Base-by-base conservation (phyloP, 2,888 invertebrate species). In the Drosophila falleni region DNA sequence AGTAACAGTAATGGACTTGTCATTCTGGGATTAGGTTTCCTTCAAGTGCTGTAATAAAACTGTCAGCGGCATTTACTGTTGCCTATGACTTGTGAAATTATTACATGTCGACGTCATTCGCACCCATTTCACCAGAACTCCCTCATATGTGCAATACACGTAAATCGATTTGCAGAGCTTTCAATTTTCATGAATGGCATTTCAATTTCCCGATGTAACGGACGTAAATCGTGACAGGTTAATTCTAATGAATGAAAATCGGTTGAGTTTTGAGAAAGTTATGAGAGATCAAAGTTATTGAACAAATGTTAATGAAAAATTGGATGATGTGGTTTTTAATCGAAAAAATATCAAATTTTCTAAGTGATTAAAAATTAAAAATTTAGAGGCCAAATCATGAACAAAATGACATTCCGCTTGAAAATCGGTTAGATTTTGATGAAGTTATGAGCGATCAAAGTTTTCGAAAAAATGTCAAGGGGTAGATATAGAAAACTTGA, bases 101-200 rank as follows among this genome's bases (percentile, higher is more conserved):
- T 42, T 67, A 46, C 62, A 39, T 26, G 31, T 23, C 39, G 42
- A 56, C 47, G 60, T 60, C 54, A 51, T 47, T 11, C 65, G 23
- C 49, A 31, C 53, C 64, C 42, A 35, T 55, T 66, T 31, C 44
- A 39, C 26, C 33, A 42, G 46, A 60, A 13, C 26, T 35, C 46
- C 41, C 37, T 16, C 44, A 15, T 26, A 44, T 13, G 39, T 39
- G 54, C 39, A 46, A 31, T 29, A 10, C 29, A 35, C 50, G 60
- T 55, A 49, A 63, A 69, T 72, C 77, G 77, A 76, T 68, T 65
- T 47, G 31, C 3, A 11, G 29, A 42, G 58, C 33, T 51, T 72
- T 65, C 68, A 41, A 44, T 59, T 72, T 47, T 69, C 62, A 76
- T 76, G 76, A 76, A 76, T 76, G 76, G 61, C 76, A 77, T 72